Evolutionary conservation across 2,797 vertebrate genomes (phyloP), one percentile per base, ranked within the genome.

Genomic region (Falco columbarius): DNA sequence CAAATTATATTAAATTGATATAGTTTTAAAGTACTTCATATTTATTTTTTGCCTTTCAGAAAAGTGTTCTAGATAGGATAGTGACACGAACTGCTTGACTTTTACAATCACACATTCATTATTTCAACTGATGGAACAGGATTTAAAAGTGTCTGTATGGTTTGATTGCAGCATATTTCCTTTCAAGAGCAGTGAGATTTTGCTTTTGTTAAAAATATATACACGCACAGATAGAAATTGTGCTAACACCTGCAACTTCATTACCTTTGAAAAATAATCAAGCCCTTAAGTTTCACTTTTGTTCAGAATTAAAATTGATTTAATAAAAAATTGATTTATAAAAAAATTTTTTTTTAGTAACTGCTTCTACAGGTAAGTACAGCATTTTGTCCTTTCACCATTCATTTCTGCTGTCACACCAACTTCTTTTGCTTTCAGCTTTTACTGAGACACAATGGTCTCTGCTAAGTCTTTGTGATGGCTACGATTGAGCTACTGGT

Each of bases 221-320:
- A 38, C 30, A 34, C 59, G 81, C 18, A 40, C 10, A 76, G 23
- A 52, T 6, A 92, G 91, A 70, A 92, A 93, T 68, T 81, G 62
- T 80, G 32, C 34, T 72, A 94, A 90, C 49, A 95, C 81, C 75
- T 90, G 84, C 88, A 70, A 40, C 19, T 29, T 94, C 83, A 95
- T 89, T 92, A 94, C n/a, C 46, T 95, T 94, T 92, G 86, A 86
- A 96, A 96, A 94, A 75, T 95, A 73, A 91, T 91, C 83, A 82
- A 82, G 47, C 16, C 54, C 66, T 87, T 94, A 90, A 74, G 61
- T 80, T 93, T 95, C n/a, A 88, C 76, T 94, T 94, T 75, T 86
- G 76, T 87, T 87, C 86, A 88, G 58, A 93, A 38, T 91, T 52
- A 87, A 75, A 91, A 73, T n/a, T n/a, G n/a, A n/a, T n/a, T n/a